phyloP scores from a whole-genome alignment of 2,797 vertebrate genomes.

The Mus caroli region DNA sequence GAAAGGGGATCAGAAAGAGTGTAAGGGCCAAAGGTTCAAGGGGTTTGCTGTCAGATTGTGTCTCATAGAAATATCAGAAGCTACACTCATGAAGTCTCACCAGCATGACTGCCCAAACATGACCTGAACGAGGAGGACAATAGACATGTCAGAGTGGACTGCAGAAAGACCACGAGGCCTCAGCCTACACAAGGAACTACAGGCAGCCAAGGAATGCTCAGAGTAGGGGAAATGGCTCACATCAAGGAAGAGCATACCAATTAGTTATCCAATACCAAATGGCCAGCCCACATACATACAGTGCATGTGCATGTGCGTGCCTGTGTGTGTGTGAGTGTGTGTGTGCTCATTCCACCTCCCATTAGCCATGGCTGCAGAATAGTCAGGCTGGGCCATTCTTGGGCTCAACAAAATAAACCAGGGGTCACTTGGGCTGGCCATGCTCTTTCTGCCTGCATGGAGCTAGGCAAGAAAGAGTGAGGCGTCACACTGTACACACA shows the following conservation, averaged over 20 bases:
- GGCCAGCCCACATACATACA: not conserved
- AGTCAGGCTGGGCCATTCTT: not conserved
- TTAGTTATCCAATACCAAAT: not conserved
- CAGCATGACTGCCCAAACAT: not conserved
- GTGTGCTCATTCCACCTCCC: not conserved
- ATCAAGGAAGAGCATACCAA: not conserved
- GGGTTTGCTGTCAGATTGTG: not conserved
- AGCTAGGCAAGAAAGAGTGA: not conserved
- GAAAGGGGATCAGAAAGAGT: not conserved
- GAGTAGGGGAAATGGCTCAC: not conserved
- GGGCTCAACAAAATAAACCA: not conserved
- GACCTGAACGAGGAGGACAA: not conserved
- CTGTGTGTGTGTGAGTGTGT: not conserved
- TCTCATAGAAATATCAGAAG: not conserved
- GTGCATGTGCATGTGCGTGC: not conserved
- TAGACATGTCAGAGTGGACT: too few relatives aligned
- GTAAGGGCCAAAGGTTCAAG: not conserved
- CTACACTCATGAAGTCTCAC: not conserved
- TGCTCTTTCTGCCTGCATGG: not conserved
- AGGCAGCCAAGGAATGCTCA: not conserved
- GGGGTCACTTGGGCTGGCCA: not conserved
- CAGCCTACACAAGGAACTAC: not conserved
- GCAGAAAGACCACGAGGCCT: not conserved
- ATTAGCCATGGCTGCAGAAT: not conserved
- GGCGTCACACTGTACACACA: accelerated